Base-by-base conservation (phyloP, 2,888 invertebrate genomes). In the Idaea biselata region DNA sequence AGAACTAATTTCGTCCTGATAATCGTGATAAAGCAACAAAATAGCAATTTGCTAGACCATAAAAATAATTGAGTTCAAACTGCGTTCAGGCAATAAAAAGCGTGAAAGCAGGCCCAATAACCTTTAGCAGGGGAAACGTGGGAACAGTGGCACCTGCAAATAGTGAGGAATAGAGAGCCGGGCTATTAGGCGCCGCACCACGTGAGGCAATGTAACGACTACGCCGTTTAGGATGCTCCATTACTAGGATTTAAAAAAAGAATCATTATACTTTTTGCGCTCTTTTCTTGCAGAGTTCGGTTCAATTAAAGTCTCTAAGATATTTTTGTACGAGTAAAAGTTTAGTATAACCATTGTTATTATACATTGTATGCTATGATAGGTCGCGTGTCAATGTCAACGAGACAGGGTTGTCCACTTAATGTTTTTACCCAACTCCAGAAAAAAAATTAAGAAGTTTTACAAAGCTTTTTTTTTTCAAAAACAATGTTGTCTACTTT, bases 51-150 rank as follows among this genome's bases (percentile, higher is more conserved):
- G 80, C 84, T 78, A 86, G 79, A 85, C 88, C 91, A 89, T 91
- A 91, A 92, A 92, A 91, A 91, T 92, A 91, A 91, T 92, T 91
- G 91, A 91, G 91, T 91, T 90, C 89, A 91, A 91, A 91, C 89
- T 89, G 88, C 88, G 90, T 90, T 88, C 82, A 81, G 86, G 91
- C 91, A 89, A 90, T 91, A 92, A 92, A 92, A 92, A 91, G 89
- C 88, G 86, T 91, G 88, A 88, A 91, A 89, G 89, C 86, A 88
- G 85, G 85, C 87, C 88, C 87, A 89, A 90, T 91, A 91, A 90
- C 91, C 90, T 90, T 89, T 87, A 82, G 86, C 81, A 78, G 81
- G 81, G 85, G 81, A 79, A 78, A 82, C 89, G 91, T 91, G 91
- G 86, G 91, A 91, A 86, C 74, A 66, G 68, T 70, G 76, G 76